Conservation (phyloP, 2,113 vertebrate species). For the Lophotis ruficrista region DNA sequence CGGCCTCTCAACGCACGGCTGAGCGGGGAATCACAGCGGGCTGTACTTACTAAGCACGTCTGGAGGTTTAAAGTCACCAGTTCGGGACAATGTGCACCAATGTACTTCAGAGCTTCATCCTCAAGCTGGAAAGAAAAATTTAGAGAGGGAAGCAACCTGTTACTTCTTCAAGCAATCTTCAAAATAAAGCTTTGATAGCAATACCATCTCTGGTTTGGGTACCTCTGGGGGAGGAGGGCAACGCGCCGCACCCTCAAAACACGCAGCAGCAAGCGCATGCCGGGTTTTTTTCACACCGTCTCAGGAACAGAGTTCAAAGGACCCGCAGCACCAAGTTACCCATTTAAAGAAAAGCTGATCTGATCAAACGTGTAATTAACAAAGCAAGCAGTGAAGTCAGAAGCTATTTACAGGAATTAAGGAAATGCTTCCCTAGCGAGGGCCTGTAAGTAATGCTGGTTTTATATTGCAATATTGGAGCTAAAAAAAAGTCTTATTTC, state of each 20-base stretch:
- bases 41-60: constrained; percentile 91
- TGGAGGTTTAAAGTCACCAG: constrained; percentile 96
- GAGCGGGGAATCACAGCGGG: neutral
- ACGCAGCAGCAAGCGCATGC: accelerated
- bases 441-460: neutral
- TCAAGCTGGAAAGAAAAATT: constrained; percentile 81
- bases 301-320: neutral
- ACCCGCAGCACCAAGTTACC: neutral
- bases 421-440: neutral
- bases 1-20: neutral
- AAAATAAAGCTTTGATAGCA: neutral
- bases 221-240: neutral
- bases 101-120: constrained; percentile 96
- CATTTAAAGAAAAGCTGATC: neutral
- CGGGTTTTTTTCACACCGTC: neutral
- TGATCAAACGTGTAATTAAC: neutral
- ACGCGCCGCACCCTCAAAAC: neutral
- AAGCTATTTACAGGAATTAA: neutral
- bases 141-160: neutral
- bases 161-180: neutral
- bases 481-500: neutral
- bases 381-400: neutral
- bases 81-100: constrained; percentile 93
- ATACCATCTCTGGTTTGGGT: neutral
- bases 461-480: neutral